Evolutionary conservation across 2,113 vertebrate genomes (phyloP), one percentile per base, ranked within the genome.

Genomic region (Sander vitreus): DNA sequence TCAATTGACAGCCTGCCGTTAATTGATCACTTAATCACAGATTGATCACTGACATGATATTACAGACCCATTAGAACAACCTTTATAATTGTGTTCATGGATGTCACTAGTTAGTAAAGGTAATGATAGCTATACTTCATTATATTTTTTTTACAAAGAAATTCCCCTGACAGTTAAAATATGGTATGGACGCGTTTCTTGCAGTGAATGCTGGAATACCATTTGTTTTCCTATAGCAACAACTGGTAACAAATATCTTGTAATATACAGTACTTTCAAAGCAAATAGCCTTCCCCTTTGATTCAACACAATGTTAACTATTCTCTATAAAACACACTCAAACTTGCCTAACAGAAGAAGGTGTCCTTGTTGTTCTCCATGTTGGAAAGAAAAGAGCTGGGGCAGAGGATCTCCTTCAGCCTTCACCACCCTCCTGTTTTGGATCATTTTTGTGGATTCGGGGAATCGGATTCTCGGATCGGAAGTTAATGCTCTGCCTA

Each of bases 71-170:
- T 73, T 63, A 39, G 9, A 54, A 48, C 25, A 23, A 47, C 76
- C 81, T 72, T 39, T 83, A 80, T 71, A 33, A 78, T 59, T 48
- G 18, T 36, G 39, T 48, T 64, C 59, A 59, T 50, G 11, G 62
- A 54, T 62, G 50, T 66, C 33, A 57, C 33, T 19, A 63, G 58
- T 84, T 55, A 66, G 55, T 77, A 67, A n/a, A 72, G 76, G 59
- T 36, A 66, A 77, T 80, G n/a, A 84, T 14, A 70, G 33, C 53
- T 50, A 15, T 6, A 43, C 12, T 66, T 43, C 30, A 33, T 33
- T 33, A 33, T 33, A 5, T 33, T 2, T 30, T 33, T 33, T 62
- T 67, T 14, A 2, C 18, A 25, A 54, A 62, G 6, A 60, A 45
- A 5, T 69, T 36, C 23, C 5, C 18, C 48, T 55, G 7, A n/a